Base-by-base conservation (phyloP, 2,888 invertebrate genomes). In the Apomyelois bistriatella region DNA sequence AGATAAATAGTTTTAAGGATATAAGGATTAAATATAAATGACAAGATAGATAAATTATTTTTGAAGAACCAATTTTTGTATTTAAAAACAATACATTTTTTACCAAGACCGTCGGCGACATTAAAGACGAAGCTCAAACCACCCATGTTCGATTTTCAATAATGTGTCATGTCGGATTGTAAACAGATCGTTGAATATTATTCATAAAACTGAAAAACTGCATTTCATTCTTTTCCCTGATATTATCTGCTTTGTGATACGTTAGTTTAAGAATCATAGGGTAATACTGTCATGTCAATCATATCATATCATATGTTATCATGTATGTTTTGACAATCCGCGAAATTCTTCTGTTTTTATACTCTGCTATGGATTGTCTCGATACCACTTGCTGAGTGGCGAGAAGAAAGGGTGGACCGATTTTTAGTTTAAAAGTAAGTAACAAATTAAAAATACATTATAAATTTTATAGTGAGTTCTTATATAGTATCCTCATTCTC, bases 221-320 rank as follows among this genome's bases (percentile, higher is more conserved):
- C 17, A 43, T 36, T 32, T 38, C 4, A 3, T 13, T 38, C 17
- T 41, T 41, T 41, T 10, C 15, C 6, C 4, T 13, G 13, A 38
- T 13, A 15, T n/a, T 38, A 15, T 38, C 13, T 38, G 3, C 38
- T 41, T 41, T 17, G 17, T 41, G 41, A 41, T 22, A 41, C 12
- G 22, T 42, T 1, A 16, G 22, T n/a, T 41, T 22, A 8, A 7
- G 57, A 56, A 60, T 58, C 51, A 53, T 48, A 56, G 55, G n/a
- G 38, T 53, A 67, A 72, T 70, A 70, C 62, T 56, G 68, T 68
- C 69, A 64, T 56, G 68, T 68, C 69, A 64, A 61, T 49, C 48
- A 38, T 38, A 22, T 5, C 12, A 6, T 13, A n/a, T 12, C 28
- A n/a, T n/a, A n/a, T n/a, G 28, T 40, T 17, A 36, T 13, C 37